phyloP scores from a whole-genome alignment of 1,140 invertebrate species.

The Ooceraea biroi region DNA sequence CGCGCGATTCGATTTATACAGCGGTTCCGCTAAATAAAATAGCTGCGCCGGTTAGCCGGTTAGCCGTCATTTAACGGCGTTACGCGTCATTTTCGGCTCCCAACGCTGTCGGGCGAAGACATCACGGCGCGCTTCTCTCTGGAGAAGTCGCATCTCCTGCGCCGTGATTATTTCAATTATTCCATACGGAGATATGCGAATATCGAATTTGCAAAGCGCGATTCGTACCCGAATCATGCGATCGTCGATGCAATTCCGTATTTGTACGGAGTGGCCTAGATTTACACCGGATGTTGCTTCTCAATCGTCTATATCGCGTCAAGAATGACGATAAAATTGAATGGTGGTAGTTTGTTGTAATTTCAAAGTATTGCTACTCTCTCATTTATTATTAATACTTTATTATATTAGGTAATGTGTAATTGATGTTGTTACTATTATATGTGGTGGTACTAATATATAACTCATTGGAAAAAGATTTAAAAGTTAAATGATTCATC shows the following conservation, averaged over 20 bases:
- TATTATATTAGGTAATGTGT: not conserved
- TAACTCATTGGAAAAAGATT: not conserved
- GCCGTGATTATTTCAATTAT: slow-evolving; percentile 41
- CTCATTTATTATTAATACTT: not conserved
- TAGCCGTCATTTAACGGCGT: slow-evolving; percentile 41
- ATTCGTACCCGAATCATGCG: not conserved
- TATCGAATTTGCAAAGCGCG: slow-evolving; percentile 12
- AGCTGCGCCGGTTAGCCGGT: slow-evolving; percentile 35
- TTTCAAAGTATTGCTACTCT: not conserved
- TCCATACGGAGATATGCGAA: slow-evolving; percentile 22
- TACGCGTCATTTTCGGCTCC: slow-evolving; percentile 41
- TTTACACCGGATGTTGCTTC: slow-evolving; percentile 10
- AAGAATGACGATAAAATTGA: not conserved
- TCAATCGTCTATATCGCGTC: not conserved
- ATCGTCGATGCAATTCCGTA: slow-evolving; percentile 27
- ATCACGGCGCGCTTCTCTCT: not conserved
- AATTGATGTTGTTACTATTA: too few relatives aligned
- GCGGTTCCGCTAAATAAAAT: slow-evolving; percentile 61
- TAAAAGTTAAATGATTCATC: not conserved
- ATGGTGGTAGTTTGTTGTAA: not conserved
- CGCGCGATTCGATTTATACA: slow-evolving; percentile 63
- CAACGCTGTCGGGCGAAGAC: slow-evolving; percentile 48
- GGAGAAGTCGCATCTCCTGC: not conserved
- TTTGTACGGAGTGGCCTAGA: slow-evolving; percentile 13
- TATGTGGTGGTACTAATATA: not conserved